A percentile compares a stretch with the other conserved stretches of the same genome.
These are phyloP conservation scores for Conus canariensis DNA, from an alignment of 2,888 invertebrate species.

Conservation along the genomic window DNA sequence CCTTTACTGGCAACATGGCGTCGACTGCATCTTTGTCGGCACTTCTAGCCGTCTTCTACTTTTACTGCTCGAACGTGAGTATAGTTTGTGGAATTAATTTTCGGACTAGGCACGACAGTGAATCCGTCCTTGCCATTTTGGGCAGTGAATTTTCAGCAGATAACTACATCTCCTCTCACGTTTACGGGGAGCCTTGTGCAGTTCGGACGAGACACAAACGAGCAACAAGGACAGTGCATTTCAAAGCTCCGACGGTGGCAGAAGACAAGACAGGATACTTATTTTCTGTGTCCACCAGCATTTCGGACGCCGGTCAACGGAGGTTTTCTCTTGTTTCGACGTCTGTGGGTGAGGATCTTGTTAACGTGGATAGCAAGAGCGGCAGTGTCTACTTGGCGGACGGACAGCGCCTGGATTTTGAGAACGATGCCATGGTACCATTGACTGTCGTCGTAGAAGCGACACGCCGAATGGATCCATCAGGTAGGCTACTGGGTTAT, in stretches of 20 bases:
- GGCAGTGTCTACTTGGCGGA: conserved; percentile 60
- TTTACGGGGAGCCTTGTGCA: neutral
- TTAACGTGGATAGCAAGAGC: conserved; percentile 48
- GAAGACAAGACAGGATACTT: conserved; percentile 30
- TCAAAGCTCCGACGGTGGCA: conserved; percentile 12
- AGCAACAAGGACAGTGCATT: conserved; percentile 25
- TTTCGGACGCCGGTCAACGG: conserved; percentile 17
- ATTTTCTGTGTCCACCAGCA: conserved; percentile 15
- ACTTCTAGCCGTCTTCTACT: conserved; percentile 21
- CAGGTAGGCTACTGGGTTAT: conserved; percentile 52
- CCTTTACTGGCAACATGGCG: conserved; percentile 44
- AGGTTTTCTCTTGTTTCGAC: conserved; percentile 30
- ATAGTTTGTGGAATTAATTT: neutral
- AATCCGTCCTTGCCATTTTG: neutral
- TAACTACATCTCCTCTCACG: conserved; percentile 21
- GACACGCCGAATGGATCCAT: conserved; percentile 53
- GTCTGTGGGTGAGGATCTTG: conserved; percentile 31
- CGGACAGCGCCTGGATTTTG: conserved; percentile 82
- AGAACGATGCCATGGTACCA: conserved; percentile 83
- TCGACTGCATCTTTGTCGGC: conserved; percentile 16
- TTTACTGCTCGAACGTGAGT: conserved; percentile 26
- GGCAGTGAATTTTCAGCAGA: conserved; percentile 30
- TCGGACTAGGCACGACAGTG: conserved; percentile 22
- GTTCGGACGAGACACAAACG: conserved; percentile 35
- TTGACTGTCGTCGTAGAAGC: conserved; percentile 65